Conservation (phyloP, 2,888 invertebrate genomes). For the Agrochola lychnidis region DNA sequence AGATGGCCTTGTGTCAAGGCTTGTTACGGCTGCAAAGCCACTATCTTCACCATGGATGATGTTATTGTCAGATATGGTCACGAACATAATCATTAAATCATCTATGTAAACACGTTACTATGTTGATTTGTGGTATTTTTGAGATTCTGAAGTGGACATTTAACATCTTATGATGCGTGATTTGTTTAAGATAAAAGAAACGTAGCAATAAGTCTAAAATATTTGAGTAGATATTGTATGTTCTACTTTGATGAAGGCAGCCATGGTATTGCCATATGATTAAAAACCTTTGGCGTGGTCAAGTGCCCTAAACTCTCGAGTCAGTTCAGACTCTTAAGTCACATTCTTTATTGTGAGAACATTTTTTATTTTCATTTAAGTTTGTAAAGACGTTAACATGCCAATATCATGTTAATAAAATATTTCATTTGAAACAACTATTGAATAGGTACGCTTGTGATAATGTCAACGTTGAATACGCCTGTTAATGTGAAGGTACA, state of each 20-base stretch:
- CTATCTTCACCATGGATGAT: conserved; percentile 65
- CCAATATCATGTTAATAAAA: background rate
- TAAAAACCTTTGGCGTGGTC: background rate
- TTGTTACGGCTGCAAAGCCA: conserved; percentile 66
- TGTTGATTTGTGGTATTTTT: background rate
- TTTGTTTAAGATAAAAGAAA: background rate
- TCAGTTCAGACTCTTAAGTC: background rate
- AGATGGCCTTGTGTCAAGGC: conserved; percentile 71
- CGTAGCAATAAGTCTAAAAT: too few relatives aligned
- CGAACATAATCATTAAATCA: conserved; percentile 60
- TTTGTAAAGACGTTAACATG: background rate
- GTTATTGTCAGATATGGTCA: conserved; percentile 51
- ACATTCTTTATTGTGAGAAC: background rate
- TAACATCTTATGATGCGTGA: background rate
- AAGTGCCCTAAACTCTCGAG: background rate
- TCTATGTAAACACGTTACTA: conserved; percentile 8
- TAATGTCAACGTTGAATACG: background rate
- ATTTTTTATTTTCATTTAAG: conserved; percentile 2
- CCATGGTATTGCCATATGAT: background rate
- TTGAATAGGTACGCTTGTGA: conserved; percentile 7
- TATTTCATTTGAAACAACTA: background rate
- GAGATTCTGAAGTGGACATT: background rate
- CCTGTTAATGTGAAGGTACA: background rate
- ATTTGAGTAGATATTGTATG: background rate
- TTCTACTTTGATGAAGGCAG: background rate